phyloP scores from a whole-genome alignment of 1,140 invertebrate genomes.

The Ylistrum balloti region DNA sequence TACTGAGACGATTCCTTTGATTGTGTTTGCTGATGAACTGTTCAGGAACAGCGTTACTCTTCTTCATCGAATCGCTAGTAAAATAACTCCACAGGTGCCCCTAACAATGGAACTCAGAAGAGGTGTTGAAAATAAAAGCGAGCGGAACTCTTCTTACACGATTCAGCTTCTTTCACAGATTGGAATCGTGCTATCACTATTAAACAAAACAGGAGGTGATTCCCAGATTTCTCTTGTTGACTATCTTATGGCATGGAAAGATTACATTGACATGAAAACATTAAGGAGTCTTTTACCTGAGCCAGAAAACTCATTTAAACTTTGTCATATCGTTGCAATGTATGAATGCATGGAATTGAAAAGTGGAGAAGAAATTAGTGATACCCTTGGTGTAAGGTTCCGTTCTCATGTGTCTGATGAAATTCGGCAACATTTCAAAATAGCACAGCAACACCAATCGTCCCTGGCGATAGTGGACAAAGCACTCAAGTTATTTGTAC shows the following conservation, averaged over 20 bases:
- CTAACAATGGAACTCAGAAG: constrained; percentile 44
- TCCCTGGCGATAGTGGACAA: constrained; percentile 48
- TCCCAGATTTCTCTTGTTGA: constrained; percentile 45
- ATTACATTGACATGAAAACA: constrained; percentile 20
- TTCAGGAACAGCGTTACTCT: constrained; percentile 55
- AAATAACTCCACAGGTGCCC: constrained; percentile 43
- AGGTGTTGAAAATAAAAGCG: constrained; percentile 42
- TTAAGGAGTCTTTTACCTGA: constrained; percentile 54
- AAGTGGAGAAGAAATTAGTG: constrained; percentile 52
- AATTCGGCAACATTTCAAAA: constrained; percentile 37
- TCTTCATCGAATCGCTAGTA: not conserved
- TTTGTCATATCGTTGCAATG: constrained; percentile 54
- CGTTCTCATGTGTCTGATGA: constrained; percentile 41
- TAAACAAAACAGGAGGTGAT: constrained; percentile 56
- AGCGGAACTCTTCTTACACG: constrained; percentile 44
- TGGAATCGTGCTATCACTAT: constrained; percentile 53
- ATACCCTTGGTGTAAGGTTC: constrained; percentile 46
- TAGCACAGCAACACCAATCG: not conserved
- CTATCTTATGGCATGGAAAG: constrained; percentile 55
- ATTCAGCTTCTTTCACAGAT: constrained; percentile 48
- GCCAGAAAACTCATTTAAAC: constrained; percentile 48
- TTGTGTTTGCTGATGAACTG: constrained; percentile 54
- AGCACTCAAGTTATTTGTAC: constrained; percentile 54
- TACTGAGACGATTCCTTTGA: constrained; percentile 5
- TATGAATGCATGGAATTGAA: constrained; percentile 54